Percentiles rank a stretch among this genome's conserved stretches.
These are phyloP conservation scores for Lacanobia wlatinum DNA, from an alignment of 2,888 invertebrate genomes.

Conservation along the genomic window DNA sequence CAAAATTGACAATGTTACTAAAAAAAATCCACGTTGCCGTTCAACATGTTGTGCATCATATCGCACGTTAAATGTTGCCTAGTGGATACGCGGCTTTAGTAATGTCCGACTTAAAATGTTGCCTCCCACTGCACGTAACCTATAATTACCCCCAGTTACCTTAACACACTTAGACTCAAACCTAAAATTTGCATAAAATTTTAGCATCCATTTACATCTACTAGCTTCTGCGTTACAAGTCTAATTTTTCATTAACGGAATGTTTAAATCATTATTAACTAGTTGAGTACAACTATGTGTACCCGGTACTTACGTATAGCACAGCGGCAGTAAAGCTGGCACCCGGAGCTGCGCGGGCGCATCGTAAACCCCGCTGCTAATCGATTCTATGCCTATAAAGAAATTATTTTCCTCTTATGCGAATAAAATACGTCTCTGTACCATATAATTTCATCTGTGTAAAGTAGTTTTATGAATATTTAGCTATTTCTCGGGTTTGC, in stretches of 20 bases:
- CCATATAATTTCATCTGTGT: constrained; percentile 69
- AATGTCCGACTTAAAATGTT: constrained; percentile 39
- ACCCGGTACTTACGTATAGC: constrained; percentile 44
- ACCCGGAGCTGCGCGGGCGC: constrained; percentile 67
- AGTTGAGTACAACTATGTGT: constrained; percentile 43
- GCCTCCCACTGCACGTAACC: constrained; percentile 16
- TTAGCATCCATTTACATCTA: constrained; percentile 50
- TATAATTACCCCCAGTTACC: constrained; percentile 29
- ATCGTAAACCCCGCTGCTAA: constrained; percentile 76
- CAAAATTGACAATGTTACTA: no score
- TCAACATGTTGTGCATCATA: no score
- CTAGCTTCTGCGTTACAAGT: constrained; percentile 24
- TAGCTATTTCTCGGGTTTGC: constrained; percentile 41
- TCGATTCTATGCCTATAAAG: constrained; percentile 79
- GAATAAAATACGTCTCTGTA: constrained; percentile 67
- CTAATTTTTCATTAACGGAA: constrained; percentile 59
- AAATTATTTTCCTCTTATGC: constrained; percentile 76
- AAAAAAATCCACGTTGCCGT: no score
- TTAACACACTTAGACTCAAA: constrained; percentile 8
- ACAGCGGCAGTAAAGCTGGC: constrained; percentile 65
- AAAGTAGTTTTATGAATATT: constrained; percentile 63
- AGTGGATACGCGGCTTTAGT: background rate
- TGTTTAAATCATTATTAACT: constrained; percentile 55
- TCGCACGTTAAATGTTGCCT: no score
- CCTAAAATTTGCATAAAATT: constrained; percentile 59